Conservation (phyloP, 2,113 vertebrate species). For the Zosterops hypoxanthus region DNA sequence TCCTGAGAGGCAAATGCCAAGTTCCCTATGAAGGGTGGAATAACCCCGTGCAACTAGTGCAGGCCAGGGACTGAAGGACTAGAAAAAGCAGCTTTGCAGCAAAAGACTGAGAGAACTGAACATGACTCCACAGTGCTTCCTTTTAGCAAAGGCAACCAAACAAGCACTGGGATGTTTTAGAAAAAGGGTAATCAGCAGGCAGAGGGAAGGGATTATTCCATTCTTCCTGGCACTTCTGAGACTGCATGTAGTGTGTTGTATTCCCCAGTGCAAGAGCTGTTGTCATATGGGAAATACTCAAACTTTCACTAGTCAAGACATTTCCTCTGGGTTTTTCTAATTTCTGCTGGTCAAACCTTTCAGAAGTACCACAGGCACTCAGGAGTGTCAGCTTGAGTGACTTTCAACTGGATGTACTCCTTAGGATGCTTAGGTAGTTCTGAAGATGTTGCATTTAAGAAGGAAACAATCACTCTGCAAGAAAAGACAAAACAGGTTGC, state of each 20-base stretch:
- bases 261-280: background rate
- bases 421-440: background rate
- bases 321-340: background rate
- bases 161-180: background rate
- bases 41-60: background rate
- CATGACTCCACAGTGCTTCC: background rate
- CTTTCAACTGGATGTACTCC: background rate
- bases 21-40: fast-evolving
- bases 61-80: background rate
- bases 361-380: background rate
- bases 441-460: background rate
- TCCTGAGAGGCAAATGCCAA: background rate
- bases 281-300: background rate
- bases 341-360: background rate
- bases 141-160: background rate
- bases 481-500: background rate
- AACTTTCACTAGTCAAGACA: background rate
- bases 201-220: background rate
- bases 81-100: background rate
- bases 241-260: background rate
- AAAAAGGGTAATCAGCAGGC: background rate
- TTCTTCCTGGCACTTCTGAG: background rate
- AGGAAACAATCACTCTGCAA: background rate
- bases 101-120: background rate
- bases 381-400: background rate